These are phyloP conservation scores for Microtus pennsylvanicus DNA, from an alignment of 2,113 vertebrate species.

Conservation along the genomic window DNA sequence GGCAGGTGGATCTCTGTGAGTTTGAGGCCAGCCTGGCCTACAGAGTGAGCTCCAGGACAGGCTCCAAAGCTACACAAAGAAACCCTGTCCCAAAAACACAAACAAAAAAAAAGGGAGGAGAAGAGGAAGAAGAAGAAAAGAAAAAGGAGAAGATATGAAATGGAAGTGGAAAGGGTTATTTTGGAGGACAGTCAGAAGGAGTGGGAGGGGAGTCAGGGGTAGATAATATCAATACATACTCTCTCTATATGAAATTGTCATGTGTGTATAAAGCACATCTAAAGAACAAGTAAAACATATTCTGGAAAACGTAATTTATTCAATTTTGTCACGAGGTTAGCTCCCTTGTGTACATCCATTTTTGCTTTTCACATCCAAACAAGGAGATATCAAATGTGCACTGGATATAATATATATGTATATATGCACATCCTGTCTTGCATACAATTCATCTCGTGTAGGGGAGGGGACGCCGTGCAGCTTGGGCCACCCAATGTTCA, in stretches of 20 bases:
- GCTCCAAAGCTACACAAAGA: too few species aligned
- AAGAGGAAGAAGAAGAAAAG: too few species aligned
- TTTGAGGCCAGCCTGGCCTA: too few species aligned
- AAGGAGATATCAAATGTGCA: background rate
- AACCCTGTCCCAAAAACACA: too few species aligned
- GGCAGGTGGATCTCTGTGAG: too few species aligned
- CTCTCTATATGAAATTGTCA: background rate
- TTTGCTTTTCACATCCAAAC: conserved; percentile 10
- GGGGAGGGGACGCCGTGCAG: background rate
- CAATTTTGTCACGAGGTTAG: background rate
- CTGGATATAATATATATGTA: background rate
- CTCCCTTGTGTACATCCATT: background rate
- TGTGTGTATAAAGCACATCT: too few species aligned
- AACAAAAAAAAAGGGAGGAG: too few species aligned
- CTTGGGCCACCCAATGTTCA: conserved; percentile 27
- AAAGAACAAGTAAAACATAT: background rate
- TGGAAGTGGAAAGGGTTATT: background rate
- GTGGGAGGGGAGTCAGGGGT: background rate
- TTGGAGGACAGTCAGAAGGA: background rate
- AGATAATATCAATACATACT: background rate
- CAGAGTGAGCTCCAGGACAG: too few species aligned
- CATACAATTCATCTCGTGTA: background rate
- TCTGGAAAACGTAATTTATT: background rate
- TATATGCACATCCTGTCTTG: conserved; percentile 6
- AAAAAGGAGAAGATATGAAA: background rate